Percentiles rank a stretch among this genome's conserved stretches.
phyloP scores from a whole-genome alignment of 2,888 invertebrate species.

The Yponomeuta evonymella region DNA sequence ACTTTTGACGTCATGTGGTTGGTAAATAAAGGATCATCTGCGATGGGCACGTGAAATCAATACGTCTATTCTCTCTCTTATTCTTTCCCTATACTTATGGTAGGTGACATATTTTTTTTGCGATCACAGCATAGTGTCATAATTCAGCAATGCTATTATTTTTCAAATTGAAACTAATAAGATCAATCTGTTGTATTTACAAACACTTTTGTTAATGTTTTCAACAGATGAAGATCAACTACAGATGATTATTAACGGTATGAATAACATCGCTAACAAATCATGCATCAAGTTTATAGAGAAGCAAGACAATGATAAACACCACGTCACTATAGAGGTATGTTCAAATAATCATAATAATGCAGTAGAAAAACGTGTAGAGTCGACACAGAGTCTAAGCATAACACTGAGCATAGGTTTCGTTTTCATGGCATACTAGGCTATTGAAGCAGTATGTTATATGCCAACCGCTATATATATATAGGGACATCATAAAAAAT shows the following conservation, averaged over 20 bases:
- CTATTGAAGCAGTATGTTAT: too few relatives aligned
- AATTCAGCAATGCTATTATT: constrained; percentile 4
- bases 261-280: constrained; percentile 59
- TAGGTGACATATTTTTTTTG: background rate
- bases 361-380: too few relatives aligned
- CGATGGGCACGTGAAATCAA: too few relatives aligned
- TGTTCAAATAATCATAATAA: background rate
- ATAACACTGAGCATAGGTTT: too few relatives aligned
- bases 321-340: background rate
- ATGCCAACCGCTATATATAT: too few relatives aligned
- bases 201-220: background rate
- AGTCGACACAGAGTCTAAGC: too few relatives aligned
- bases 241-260: constrained; percentile 51
- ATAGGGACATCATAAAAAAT: too few relatives aligned
- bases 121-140: background rate
- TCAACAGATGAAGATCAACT: constrained; percentile 55
- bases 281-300: constrained; percentile 59
- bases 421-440: too few relatives aligned
- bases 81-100: background rate
- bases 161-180: background rate
- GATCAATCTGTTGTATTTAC: background rate
- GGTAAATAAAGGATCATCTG: too few relatives aligned
- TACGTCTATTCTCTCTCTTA: background rate
- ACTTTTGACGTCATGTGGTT: too few relatives aligned
- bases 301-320: constrained; percentile 38